Conservation (phyloP, 2,797 vertebrate genomes). For the Glossophaga mutica region DNA sequence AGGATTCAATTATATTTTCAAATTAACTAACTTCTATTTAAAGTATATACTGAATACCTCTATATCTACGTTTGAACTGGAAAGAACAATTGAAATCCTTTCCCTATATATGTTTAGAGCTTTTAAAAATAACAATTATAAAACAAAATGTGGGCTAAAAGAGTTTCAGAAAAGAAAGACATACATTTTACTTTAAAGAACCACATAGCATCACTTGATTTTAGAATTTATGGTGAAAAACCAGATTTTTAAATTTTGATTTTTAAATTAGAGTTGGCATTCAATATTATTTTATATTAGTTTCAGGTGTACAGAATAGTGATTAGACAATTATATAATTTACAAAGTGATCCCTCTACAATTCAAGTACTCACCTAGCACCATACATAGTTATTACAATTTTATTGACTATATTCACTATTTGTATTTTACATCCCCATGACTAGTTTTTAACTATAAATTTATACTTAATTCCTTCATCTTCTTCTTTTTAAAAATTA, state of each 20-base stretch:
- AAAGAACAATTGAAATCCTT: not conserved
- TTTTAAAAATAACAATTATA: not conserved
- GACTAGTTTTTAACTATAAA: not conserved
- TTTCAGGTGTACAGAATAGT: not conserved
- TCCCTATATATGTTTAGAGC: not conserved
- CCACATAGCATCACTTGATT: not conserved
- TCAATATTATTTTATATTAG: not conserved
- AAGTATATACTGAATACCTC: not conserved
- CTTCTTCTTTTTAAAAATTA: not conserved
- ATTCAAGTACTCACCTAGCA: not conserved
- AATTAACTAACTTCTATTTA: slow-evolving; percentile 1
- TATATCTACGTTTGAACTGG: not conserved
- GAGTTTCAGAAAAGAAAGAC: not conserved
- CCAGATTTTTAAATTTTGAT: not conserved
- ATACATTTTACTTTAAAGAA: not conserved
- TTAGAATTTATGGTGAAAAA: not conserved
- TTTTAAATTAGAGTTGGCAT: not conserved
- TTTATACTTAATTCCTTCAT: not conserved
- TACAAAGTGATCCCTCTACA: not conserved
- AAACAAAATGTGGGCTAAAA: not conserved
- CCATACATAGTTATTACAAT: not conserved
- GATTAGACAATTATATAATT: not conserved
- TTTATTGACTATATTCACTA: not conserved
- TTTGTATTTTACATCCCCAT: not conserved
- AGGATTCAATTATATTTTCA: slow-evolving; percentile 1